Evolutionary conservation across 2,113 vertebrate species (phyloP), one percentile per base, ranked within the genome.

Genomic region (Mobula birostris): DNA sequence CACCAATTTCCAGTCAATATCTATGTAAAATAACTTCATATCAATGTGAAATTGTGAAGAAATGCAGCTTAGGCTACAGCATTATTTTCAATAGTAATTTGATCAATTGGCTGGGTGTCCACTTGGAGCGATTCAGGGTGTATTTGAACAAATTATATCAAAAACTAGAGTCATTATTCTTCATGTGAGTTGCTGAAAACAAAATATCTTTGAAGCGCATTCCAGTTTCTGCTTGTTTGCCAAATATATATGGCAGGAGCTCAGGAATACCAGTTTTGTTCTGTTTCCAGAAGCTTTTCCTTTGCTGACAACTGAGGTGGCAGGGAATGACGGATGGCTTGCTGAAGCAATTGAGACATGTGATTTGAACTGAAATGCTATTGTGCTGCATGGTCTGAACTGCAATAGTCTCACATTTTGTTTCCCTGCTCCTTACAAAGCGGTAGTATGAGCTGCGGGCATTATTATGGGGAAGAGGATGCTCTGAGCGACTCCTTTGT

Each of bases 281-380:
- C 85, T 90, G 61, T 68, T 90, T 90, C 15, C 85, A 90, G 61
- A 61, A 90, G 85, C 61, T 90, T 90, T 90, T 90, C 29, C 85
- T 88, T 88, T 32, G 12, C 85, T 90, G 85, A 29, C 29, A 90
- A 63, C 29, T 32, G 85, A 90, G 85, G 61, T 90, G 85, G 85
- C 85, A 66, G 14, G 29, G 85, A 90, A 68, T 66, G 61, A 66
- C n/a, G 61, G n/a, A 90, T 90, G 85, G 14, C 85, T 32, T 17
- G 7, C 85, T 19, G 17, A 15, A 29, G 85, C 85, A 90, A 90
- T 90, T 17, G 5, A 19, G 85, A n/a, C 85, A 90, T 21, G 85
- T 90, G 85, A 90, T 19, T 66, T 32, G 61, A 90, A 90, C 85
- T 90, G 85, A 90, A 90, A 66, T 90, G n/a, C 29, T 66, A 66